A percentile compares a stretch with the other conserved stretches of the same genome.
Conservation (phyloP, 2,113 vertebrate species). For the Semnopithecus entellus region DNA sequence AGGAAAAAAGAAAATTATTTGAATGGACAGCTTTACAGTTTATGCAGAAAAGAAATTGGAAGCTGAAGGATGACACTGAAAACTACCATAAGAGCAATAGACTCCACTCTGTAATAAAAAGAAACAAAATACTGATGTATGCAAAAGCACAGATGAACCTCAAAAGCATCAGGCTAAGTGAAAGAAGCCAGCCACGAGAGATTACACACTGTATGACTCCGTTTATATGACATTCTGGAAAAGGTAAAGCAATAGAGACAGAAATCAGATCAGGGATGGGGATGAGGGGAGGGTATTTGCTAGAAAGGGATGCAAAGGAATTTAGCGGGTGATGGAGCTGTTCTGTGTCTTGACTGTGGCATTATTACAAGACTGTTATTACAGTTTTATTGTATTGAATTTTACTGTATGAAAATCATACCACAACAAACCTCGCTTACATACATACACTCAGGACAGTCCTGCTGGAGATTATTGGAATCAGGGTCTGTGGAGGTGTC, state of each 20-base stretch:
- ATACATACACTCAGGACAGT: too few relatives aligned
- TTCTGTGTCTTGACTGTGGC: not conserved
- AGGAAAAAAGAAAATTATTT: not conserved
- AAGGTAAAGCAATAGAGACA: not conserved
- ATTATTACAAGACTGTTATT: not conserved
- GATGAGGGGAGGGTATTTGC: rapidly evolving
- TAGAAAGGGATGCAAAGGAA: not conserved
- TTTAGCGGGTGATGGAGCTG: not conserved
- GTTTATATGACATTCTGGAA: not conserved
- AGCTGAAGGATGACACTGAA: not conserved
- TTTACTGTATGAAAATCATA: not conserved
- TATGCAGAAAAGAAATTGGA: not conserved
- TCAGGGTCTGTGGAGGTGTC: not conserved
- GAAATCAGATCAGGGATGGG: not conserved
- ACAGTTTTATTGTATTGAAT: not conserved
- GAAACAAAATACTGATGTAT: not conserved
- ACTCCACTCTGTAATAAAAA: not conserved
- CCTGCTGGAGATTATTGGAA: not conserved
- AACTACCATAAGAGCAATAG: not conserved
- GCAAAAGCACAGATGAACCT: not conserved
- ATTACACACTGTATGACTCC: not conserved
- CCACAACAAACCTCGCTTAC: not conserved
- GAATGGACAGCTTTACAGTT: not conserved
- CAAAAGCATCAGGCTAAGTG: not conserved
- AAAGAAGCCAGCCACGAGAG: not conserved